Percentiles rank a stretch among this genome's conserved stretches.
phyloP scores from a whole-genome alignment of 2,797 vertebrate species.

The Kryptolebias ocellatus region DNA sequence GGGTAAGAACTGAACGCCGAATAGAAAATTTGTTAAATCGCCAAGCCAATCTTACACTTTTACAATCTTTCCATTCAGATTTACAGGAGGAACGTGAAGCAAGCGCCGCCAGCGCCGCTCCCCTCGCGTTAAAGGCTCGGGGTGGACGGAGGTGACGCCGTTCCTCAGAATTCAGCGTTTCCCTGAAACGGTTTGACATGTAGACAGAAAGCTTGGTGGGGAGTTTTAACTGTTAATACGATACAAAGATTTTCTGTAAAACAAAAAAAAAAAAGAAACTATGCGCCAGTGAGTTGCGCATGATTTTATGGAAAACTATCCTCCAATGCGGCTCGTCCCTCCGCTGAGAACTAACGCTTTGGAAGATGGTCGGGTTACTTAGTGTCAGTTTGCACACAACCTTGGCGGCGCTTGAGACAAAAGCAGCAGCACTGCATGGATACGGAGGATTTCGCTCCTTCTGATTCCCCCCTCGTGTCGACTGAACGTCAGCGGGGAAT shows the following conservation, averaged over 20 bases:
- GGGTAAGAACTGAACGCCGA: conserved; percentile 49
- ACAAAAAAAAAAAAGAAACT: conserved; percentile 25
- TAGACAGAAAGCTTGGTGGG: conserved; percentile 36
- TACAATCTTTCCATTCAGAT: conserved; percentile 28
- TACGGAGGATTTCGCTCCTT: conserved; percentile 56
- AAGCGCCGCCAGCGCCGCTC: conserved; percentile 45
- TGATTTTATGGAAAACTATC: conserved; percentile 34
- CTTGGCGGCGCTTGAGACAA: conserved; percentile 55
- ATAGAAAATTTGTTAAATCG: conserved; percentile 36
- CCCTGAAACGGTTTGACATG: conserved; percentile 79
- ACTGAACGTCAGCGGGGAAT: conserved; percentile 55
- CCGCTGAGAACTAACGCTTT: conserved; percentile 29
- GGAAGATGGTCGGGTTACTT: conserved; percentile 39
- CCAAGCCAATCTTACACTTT: conserved; percentile 45
- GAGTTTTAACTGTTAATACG: conserved; percentile 59
- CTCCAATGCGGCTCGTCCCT: conserved; percentile 34
- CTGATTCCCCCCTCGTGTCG: conserved; percentile 28
- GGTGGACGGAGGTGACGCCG: conserved; percentile 51
- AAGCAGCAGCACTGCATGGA: conserved; percentile 74
- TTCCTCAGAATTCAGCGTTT: conserved; percentile 73
- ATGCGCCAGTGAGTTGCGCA: conserved; percentile 42
- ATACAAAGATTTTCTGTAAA: conserved; percentile 56
- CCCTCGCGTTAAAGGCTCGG: conserved; percentile 51
- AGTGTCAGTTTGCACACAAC: conserved; percentile 27
- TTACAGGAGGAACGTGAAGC: conserved; percentile 53